These are phyloP conservation scores for Malurus melanocephalus DNA, from an alignment of 2,113 vertebrate species.

Conservation along the genomic window DNA sequence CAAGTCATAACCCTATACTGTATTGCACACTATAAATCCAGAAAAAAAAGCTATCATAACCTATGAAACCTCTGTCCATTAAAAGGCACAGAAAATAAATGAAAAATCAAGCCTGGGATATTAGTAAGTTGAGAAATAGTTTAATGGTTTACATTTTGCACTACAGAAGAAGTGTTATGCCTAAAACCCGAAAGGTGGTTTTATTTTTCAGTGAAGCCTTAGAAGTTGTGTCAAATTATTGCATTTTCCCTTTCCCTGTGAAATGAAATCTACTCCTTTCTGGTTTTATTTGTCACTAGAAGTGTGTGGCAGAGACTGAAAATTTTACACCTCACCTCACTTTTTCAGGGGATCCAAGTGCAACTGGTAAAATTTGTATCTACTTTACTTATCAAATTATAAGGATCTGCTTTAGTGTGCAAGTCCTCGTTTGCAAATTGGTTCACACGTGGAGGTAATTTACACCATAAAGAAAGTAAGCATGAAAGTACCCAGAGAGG, in stretches of 20 bases:
- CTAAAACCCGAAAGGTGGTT: neutral
- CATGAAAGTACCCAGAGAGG: fast-evolving
- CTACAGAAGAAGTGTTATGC: neutral
- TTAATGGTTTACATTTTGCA: neutral
- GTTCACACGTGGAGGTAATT: neutral
- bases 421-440: neutral
- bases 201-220: neutral
- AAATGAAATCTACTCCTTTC: neutral
- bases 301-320: neutral
- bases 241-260: neutral
- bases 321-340: neutral
- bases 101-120: neutral
- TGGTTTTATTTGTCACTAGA: neutral
- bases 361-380: neutral
- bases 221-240: neutral
- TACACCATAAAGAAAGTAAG: neutral
- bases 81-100: neutral
- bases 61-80: neutral
- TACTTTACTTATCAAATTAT: neutral
- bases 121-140: neutral
- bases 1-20: neutral
- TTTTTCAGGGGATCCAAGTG: neutral
- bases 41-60: neutral
- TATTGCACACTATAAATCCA: neutral
- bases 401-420: neutral